These are phyloP conservation scores for Protobothrops mucrosquamatus DNA, from an alignment of 2,113 vertebrate genomes.

Conservation along the genomic window DNA sequence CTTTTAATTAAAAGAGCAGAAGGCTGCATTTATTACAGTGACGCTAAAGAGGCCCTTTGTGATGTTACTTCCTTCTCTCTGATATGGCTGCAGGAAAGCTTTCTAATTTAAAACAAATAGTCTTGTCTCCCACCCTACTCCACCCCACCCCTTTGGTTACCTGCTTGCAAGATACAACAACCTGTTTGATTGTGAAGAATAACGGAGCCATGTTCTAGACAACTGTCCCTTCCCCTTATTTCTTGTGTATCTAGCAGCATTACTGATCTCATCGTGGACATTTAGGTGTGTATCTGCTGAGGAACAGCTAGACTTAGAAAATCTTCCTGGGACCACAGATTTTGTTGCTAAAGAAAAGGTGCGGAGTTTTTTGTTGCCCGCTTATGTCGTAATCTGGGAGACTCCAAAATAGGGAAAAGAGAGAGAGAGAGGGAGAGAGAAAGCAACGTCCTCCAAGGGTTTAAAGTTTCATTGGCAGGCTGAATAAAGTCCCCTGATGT, in stretches of 20 bases:
- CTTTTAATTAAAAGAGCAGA: conserved; percentile 59
- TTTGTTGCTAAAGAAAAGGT: conserved; percentile 24
- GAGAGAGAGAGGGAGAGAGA: neutral
- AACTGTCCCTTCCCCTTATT: neutral
- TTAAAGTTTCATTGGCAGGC: conserved; percentile 79
- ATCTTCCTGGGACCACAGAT: conserved; percentile 20
- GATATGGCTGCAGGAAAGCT: conserved; percentile 34
- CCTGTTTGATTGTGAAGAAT: conserved; percentile 19
- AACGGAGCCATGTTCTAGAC: conserved; percentile 12
- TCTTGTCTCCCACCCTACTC: neutral
- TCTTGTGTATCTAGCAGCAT: neutral
- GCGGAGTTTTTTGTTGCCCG: conserved; percentile 18
- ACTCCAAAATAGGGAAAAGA: conserved; percentile 43
- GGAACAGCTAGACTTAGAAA: conserved; percentile 25
- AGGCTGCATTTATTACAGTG: conserved; percentile 29
- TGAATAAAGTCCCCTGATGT: conserved; percentile 77
- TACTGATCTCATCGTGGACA: conserved; percentile 24
- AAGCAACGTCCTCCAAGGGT: conserved; percentile 58
- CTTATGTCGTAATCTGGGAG: conserved; percentile 44
- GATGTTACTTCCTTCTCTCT: conserved; percentile 39
- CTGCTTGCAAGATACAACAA: conserved; percentile 13
- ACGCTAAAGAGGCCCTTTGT: conserved; percentile 32
- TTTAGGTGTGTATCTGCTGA: conserved; percentile 3
- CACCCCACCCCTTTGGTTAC: conserved; percentile 24
- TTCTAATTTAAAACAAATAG: conserved; percentile 72